Percentiles rank a stretch among this genome's conserved stretches.
phyloP scores from a whole-genome alignment of 2,797 vertebrate genomes.

The Scomberomorus guttatus region DNA sequence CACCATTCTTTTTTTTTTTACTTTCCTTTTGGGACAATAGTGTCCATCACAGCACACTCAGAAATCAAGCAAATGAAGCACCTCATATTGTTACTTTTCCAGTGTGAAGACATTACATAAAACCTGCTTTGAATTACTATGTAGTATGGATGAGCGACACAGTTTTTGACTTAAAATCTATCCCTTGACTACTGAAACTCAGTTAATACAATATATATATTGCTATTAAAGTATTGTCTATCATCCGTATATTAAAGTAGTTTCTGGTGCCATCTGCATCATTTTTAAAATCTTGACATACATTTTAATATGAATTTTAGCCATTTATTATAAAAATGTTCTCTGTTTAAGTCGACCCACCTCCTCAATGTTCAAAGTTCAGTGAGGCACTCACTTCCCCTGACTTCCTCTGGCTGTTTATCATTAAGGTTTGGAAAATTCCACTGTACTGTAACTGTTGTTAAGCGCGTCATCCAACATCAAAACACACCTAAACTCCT shows the following conservation, averaged over 20 bases:
- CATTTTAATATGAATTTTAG: not conserved
- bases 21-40: not conserved
- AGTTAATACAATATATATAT: too few species aligned
- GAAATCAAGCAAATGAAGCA: not conserved
- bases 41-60: not conserved
- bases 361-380: not conserved
- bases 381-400: not conserved
- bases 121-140: not conserved
- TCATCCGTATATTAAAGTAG: not conserved
- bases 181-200: not conserved
- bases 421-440: not conserved
- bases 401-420: not conserved
- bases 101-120: not conserved
- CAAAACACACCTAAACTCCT: conserved; percentile 13
- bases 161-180: not conserved
- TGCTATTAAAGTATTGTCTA: not conserved
- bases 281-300: not conserved
- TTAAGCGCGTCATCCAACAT: not conserved
- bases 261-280: not conserved
- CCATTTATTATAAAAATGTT: not conserved
- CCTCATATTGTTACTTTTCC: not conserved
- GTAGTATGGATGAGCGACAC: not conserved
- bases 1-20: too few species aligned
- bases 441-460: not conserved
- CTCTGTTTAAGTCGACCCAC: too few species aligned